Base-by-base conservation (phyloP, 2,797 vertebrate genomes). In the Parambassis ranga region DNA sequence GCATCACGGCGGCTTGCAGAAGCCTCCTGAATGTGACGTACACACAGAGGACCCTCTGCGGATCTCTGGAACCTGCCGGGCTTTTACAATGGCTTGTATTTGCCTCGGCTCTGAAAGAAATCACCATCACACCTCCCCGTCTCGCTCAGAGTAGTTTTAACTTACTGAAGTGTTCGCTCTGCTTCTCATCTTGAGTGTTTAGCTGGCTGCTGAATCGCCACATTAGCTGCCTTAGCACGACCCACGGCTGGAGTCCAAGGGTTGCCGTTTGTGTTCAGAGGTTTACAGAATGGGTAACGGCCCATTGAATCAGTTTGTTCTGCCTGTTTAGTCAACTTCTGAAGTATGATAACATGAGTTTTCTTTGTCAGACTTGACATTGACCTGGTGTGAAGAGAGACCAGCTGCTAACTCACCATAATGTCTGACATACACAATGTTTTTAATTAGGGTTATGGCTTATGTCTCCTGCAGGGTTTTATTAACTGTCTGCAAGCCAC, bases 81-180 rank as follows among this genome's bases (percentile, higher is more conserved):
- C 95, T 95, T 92, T 99, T 99, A 98, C 97, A 98, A 98, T 98
- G 94, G 96, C 77, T 98, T 99, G 98, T 99, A 99, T 99, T 90
- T 91, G 96, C 94, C 91, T 66, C 66, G 85, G 91, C 65, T 72
- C 81, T 81, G 79, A 52, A 71, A 67, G 71, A 76, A 84, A 85
- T 77, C 33, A 38, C 62, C 71, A 62, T 84, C 73, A 7, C 43
- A 51, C 67, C 65, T 64, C 60, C 52, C 42, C 69, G 5, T 22
- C 66, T 74, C 44, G 23, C 53, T 18, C 72, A 4, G 26, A 52
- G 67, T 46, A 65, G 49, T 66, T 89, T 81, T 87, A 73, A 80
- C 80, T 68, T 77, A 16, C 16, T 26, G 36, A 32, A 47, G 53
- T 60, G 44, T 60, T n/a, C n/a, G n/a, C 33, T 71, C 44, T 18